Percentiles rank a stretch among this genome's conserved stretches.
phyloP scores from a whole-genome alignment of 1,140 invertebrate species.

The Drosophila neocordata region DNA sequence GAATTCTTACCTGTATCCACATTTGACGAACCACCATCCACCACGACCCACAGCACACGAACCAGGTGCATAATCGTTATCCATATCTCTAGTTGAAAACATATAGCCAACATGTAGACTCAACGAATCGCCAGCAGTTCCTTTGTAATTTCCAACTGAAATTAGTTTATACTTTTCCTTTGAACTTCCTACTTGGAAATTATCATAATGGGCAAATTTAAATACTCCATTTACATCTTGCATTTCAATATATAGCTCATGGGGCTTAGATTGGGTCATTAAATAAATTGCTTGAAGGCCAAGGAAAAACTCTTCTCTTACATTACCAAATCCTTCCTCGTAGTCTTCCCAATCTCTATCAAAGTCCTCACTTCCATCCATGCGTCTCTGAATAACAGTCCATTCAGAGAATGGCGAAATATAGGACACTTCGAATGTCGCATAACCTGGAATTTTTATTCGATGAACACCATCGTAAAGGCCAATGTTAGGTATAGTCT shows the following conservation, averaged over 20 bases:
- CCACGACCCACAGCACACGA: too few species aligned
- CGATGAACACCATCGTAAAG: not conserved
- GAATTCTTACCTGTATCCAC: too few species aligned
- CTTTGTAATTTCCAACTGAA: conserved; percentile 85
- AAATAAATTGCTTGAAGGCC: conserved; percentile 85
- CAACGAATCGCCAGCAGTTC: conserved; percentile 85
- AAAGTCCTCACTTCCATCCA: not conserved
- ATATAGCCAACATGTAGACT: conserved; percentile 84
- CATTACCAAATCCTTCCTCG: too few species aligned
- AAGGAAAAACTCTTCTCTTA: conserved; percentile 85
- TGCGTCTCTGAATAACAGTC: not conserved
- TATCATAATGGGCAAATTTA: too few species aligned
- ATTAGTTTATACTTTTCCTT: conserved; percentile 57
- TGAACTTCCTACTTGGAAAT: too few species aligned
- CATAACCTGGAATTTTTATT: not conserved
- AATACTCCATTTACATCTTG: conserved; percentile 83
- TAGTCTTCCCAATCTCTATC: not conserved
- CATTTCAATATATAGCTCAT: conserved; percentile 83
- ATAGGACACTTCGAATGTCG: not conserved
- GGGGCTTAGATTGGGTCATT: conserved; percentile 82
- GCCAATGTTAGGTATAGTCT: not conserved
- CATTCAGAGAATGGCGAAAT: not conserved
- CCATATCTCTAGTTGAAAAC: too few species aligned
- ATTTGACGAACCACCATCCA: conserved; percentile 84
- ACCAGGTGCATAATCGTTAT: too few species aligned